Evolutionary conservation across 2,113 vertebrate species (phyloP), one percentile per base, ranked within the genome.

Genomic region (human (Homo sapiens)): DNA sequence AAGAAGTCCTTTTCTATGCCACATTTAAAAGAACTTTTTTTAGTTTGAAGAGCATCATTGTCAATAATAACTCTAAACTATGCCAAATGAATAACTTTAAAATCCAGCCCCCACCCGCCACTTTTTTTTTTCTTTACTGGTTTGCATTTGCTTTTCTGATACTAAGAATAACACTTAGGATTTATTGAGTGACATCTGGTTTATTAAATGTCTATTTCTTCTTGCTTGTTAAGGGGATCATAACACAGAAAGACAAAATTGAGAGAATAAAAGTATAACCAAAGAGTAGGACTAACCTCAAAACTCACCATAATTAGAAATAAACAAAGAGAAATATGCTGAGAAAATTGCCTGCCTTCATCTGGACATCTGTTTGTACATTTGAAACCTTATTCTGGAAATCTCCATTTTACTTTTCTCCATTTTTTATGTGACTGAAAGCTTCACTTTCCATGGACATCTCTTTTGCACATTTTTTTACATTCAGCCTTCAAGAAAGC

Each of bases 141-240:
- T 95, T 97, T 98, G 73, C 57, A 82, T 40, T 97, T 94, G 13
- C 14, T 98, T 98, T 98, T 98, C 95, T 91, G 94, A 98, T 97
- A 96, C 89, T 96, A 78, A 97, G 90, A 98, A 92, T 83, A 98
- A 98, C 98, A 96, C 94, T 98, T 98, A 97, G 98, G 98, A 99
- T 98, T 99, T 99, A 98, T 97, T 97, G 98, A 98, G 94, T 98
- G 98, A 97, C 98, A 98, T 98, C 98, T 98, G 98, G 98, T 98
- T 98, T 99, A 99, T 98, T 98, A 98, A 98, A 98, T 32, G 61
- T 98, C 98, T 99, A 79, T 98, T 98, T 99, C 97, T 97, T 98
- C 94, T 89, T 93, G 79, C 0, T 20, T 98, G 85, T 98, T 98
- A 97, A 98, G 98, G 82, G 92, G 96, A 98, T 98, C 98, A 97